A percentile compares a stretch with the other conserved stretches of the same genome.
Evolutionary conservation across 2,797 vertebrate genomes (phyloP).

Genomic region (Pygocentrus nattereri): DNA sequence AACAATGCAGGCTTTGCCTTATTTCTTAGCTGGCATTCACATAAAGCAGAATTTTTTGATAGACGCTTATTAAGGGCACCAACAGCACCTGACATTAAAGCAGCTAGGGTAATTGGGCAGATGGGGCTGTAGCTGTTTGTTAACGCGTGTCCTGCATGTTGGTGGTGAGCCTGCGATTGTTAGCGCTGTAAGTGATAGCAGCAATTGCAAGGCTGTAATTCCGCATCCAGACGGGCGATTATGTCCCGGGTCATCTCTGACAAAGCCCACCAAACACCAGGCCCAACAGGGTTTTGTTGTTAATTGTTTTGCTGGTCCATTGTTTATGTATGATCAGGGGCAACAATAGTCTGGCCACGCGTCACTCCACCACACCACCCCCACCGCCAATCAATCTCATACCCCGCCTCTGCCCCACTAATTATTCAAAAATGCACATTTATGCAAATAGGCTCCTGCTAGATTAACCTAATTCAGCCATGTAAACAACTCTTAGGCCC

Average conservation of each 20-base stretch:
- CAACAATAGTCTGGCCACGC: slow-evolving; percentile 77
- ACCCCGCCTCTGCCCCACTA: slow-evolving; percentile 70
- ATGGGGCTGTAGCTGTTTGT: slow-evolving; percentile 36
- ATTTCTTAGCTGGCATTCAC: no score
- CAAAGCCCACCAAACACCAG: slow-evolving; percentile 49
- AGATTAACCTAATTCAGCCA: slow-evolving; percentile 84
- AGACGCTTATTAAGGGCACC: not conserved
- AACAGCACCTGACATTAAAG: not conserved
- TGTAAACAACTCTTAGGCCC: slow-evolving; percentile 75
- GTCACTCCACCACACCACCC: slow-evolving; percentile 52
- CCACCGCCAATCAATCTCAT: slow-evolving; percentile 34
- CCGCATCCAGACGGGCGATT: slow-evolving; percentile 50
- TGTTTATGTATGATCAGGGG: slow-evolving; percentile 70
- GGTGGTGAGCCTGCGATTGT: slow-evolving; percentile 4
- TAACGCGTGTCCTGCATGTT: not conserved
- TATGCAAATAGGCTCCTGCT: slow-evolving; percentile 74
- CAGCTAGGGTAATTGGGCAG: slow-evolving; percentile 42
- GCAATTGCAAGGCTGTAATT: slow-evolving; percentile 64
- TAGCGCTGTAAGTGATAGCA: slow-evolving; percentile 71
- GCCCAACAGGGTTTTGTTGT: slow-evolving; percentile 56
- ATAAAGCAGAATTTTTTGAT: no score
- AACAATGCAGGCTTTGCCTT: no score
- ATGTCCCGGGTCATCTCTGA: slow-evolving; percentile 48
- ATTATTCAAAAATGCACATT: slow-evolving; percentile 85
- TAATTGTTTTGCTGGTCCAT: slow-evolving; percentile 74